These are phyloP conservation scores for Rhagonycha lutea DNA, from an alignment of 2,888 invertebrate genomes.

Conservation along the genomic window DNA sequence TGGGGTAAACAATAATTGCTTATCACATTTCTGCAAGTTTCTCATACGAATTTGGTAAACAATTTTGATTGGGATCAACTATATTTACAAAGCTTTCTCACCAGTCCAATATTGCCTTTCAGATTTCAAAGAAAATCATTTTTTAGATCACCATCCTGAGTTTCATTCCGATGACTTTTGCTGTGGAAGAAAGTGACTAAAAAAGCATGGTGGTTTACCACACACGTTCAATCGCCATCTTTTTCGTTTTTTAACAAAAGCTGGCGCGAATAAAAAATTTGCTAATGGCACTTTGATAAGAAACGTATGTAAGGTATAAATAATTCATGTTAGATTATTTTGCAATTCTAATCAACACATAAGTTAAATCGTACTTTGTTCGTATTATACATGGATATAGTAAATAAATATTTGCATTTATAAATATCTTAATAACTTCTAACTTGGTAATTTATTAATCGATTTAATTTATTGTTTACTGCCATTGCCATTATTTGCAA, in stretches of 20 bases:
- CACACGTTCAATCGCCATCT: not conserved
- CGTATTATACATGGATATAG: not conserved
- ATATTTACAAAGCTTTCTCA: not conserved
- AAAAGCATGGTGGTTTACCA: not conserved
- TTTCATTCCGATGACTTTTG: not conserved
- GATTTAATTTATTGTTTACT: not conserved
- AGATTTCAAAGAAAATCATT: not conserved
- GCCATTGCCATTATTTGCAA: not conserved
- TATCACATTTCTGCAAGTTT: not conserved
- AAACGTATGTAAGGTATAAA: not conserved
- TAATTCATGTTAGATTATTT: slow-evolving; percentile 1
- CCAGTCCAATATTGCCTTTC: not conserved
- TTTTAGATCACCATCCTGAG: not conserved
- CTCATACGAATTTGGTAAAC: not conserved
- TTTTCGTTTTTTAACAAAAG: not conserved
- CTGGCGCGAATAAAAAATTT: not conserved
- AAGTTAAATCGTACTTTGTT: not conserved
- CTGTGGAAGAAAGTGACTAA: too few relatives aligned
- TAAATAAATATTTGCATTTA: not conserved
- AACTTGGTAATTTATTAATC: slow-evolving; percentile 4
- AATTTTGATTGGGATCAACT: not conserved
- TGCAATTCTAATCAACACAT: not conserved
- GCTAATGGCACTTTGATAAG: not conserved
- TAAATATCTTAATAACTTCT: not conserved
- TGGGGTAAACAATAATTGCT: not conserved